Conservation (phyloP, 2,113 vertebrate genomes). For the Rhinogobius similis region DNA sequence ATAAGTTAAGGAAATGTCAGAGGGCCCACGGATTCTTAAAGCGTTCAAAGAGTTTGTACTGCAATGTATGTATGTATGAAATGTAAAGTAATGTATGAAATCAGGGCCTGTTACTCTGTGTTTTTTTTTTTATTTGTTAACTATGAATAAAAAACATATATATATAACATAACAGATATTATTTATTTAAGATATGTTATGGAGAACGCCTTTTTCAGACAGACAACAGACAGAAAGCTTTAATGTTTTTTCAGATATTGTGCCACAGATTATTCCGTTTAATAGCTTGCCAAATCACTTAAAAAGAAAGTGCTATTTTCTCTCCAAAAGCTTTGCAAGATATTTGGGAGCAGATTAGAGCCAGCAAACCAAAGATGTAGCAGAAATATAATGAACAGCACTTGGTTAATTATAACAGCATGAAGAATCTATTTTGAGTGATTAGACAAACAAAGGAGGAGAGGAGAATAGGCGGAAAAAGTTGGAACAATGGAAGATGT, state of each 20-base stretch:
- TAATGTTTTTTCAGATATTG: constrained; percentile 29
- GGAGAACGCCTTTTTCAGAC: constrained; percentile 21
- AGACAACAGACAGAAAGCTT: constrained; percentile 20
- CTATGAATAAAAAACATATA: too few relatives aligned
- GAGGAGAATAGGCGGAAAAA: constrained; percentile 7
- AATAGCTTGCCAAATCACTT: constrained; percentile 33
- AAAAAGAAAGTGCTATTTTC: constrained; percentile 29
- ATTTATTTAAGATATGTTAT: constrained; percentile 21
- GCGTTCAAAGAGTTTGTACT: too few relatives aligned
- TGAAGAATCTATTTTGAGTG: constrained; percentile 23
- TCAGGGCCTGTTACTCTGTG: too few relatives aligned
- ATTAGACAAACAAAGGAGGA: constrained; percentile 21
- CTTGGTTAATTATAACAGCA: constrained; percentile 35
- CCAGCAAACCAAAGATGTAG: constrained; percentile 15
- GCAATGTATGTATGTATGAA: too few relatives aligned
- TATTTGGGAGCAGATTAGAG: constrained; percentile 24
- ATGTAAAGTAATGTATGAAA: too few relatives aligned
- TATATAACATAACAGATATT: constrained; percentile 6
- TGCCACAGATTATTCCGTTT: constrained; percentile 8
- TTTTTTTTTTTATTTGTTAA: too few relatives aligned
- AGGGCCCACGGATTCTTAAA: too few relatives aligned
- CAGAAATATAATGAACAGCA: constrained; percentile 32
- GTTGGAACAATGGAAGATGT: neutral
- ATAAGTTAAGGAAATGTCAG: too few relatives aligned
- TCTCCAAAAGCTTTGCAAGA: constrained; percentile 15